Percentiles rank a stretch among this genome's conserved stretches.
Evolutionary conservation across 2,113 vertebrate genomes (phyloP).

Genomic region (Poicephalus gulielmi): DNA sequence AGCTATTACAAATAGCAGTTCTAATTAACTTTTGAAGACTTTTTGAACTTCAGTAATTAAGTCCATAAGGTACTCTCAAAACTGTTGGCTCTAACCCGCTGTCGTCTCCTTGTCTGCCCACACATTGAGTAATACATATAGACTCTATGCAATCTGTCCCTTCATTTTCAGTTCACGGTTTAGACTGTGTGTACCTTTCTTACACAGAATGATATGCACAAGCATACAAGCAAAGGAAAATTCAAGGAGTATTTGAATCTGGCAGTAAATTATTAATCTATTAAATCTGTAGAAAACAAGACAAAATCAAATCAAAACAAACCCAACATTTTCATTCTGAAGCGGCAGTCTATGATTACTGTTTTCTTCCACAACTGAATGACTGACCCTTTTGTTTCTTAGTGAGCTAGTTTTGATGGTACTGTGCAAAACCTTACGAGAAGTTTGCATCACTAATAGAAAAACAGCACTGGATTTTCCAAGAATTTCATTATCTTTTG

Average conservation of each 20-base stretch:
- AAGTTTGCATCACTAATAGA: not conserved
- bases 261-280: not conserved
- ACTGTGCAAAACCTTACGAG: not conserved
- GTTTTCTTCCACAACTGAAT: not conserved
- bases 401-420: not conserved
- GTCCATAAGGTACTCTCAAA: constrained; percentile 55
- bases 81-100: constrained; percentile 1
- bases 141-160: constrained; percentile 6
- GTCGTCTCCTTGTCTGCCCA: constrained; percentile 51
- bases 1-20: constrained; percentile 59
- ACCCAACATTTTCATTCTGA: not conserved
- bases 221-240: not conserved
- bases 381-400: not conserved
- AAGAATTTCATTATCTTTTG: not conserved
- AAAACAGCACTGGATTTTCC: not conserved
- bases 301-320: accelerated
- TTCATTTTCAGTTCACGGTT: not conserved
- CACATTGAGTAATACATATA: constrained; percentile 49
- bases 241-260: not conserved
- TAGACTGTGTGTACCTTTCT: not conserved
- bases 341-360: not conserved
- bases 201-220: not conserved
- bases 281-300: not conserved
- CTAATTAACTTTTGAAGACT: constrained; percentile 67
- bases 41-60: constrained; percentile 67